Evolutionary conservation across 2,113 vertebrate genomes (phyloP), one percentile per base, ranked within the genome.

Genomic region (Engystomops pustulosus): DNA sequence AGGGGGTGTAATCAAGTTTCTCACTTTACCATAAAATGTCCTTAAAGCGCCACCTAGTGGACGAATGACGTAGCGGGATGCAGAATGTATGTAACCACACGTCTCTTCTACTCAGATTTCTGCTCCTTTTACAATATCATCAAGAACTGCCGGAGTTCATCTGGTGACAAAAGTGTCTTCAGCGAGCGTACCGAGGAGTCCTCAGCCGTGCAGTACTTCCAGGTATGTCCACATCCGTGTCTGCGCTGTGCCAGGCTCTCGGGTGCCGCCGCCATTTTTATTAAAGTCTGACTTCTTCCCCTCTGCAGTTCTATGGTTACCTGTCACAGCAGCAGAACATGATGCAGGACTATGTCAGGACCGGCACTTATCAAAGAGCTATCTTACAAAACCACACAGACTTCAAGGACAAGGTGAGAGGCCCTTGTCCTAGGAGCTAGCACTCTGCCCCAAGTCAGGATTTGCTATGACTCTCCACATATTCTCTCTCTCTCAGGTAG

Each of bases 291-390:
- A n/a, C n/a, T n/a, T n/a, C 4, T n/a, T 41, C 3, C 51, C 68
- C 72, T 23, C 79, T 15, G 12, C 91, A 99, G 97, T 99, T 99
- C 90, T 99, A 98, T 87, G 97, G 97, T 90, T 99, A 98, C 95
- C 95, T 99, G 92, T 99, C 97, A 7, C 97, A 99, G 94, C 97
- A 99, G 91, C 97, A 99, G 94, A 99, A 99, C 91, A 99, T 99
- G 97, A 99, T 99, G 97, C 97, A 99, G 91, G 97, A 98, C 87
- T 99, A 99, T 0, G 96, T 99, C 76, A 93, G 97, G 85, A 99
- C 97, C 17, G 97, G 97, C 85, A 99, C 97, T 15, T 99, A 99
- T 90, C 97, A 98, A 83, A 93, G 97, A 0, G 97, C 97, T 0
- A 99, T 99, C 88, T 93, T 99, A 47, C 97, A 99, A 90, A 99